phyloP scores from a whole-genome alignment of 2,797 vertebrate genomes.

The Mycteria americana region DNA sequence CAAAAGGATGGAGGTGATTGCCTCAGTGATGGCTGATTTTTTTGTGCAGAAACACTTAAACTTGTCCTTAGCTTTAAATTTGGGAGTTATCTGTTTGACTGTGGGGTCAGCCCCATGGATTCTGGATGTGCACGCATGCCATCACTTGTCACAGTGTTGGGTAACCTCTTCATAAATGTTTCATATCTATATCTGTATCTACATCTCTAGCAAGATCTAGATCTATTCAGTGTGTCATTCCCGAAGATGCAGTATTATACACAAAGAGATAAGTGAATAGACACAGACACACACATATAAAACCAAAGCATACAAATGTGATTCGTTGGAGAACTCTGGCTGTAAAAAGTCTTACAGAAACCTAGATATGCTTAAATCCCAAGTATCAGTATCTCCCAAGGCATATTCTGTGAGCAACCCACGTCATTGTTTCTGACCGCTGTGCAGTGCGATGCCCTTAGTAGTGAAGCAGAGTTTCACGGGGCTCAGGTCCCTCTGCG shows the following conservation, averaged over 20 bases:
- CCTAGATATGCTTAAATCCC: background rate
- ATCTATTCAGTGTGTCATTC: background rate
- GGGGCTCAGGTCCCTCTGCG: background rate
- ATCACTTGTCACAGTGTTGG: background rate
- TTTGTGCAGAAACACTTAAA: background rate
- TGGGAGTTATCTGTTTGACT: background rate
- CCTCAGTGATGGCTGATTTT: background rate
- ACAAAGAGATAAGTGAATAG: background rate
- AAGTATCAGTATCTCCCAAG: background rate
- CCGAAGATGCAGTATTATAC: background rate
- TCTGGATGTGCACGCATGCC: background rate
- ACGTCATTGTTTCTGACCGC: background rate
- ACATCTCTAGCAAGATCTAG: background rate
- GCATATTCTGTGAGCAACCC: background rate
- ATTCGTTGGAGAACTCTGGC: background rate
- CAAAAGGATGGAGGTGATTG: background rate
- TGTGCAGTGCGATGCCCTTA: too few species aligned
- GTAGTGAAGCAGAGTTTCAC: background rate
- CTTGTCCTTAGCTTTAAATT: background rate
- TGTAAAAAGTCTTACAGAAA: background rate
- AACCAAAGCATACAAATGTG: background rate
- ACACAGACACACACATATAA: background rate
- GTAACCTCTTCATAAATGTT: background rate
- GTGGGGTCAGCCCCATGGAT: background rate
- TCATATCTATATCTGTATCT: background rate